Conservation (phyloP, 2,113 vertebrate genomes). For the Caranx ignobilis region DNA sequence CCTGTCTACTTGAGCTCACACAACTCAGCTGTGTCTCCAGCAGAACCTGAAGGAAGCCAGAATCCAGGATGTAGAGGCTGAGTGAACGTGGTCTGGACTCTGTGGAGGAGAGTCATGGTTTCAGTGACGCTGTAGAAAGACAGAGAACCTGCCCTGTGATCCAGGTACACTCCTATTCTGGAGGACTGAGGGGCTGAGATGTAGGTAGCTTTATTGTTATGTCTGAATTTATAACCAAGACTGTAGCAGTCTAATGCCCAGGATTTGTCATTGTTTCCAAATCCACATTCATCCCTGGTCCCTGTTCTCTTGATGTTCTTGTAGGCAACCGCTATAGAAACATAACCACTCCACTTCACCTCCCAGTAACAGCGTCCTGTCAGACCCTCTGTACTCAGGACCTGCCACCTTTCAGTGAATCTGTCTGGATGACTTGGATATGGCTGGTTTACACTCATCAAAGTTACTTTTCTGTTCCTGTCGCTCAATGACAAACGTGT, state of each 20-base stretch:
- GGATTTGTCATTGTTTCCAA: not conserved
- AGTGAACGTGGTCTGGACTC: constrained; percentile 33
- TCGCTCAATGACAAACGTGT: rapidly evolving
- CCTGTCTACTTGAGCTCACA: constrained; percentile 3
- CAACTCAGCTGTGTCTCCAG: not conserved
- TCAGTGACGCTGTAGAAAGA: too few species aligned
- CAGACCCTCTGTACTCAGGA: constrained; percentile 24
- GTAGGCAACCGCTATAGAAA: not conserved
- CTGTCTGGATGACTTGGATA: not conserved
- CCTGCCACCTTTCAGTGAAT: not conserved
- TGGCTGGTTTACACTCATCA: rapidly evolving
- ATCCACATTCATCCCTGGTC: rapidly evolving
- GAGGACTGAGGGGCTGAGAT: constrained; percentile 17
- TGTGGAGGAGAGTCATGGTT: constrained; percentile 28
- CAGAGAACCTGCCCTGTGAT: constrained; percentile 5
- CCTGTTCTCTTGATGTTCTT: constrained; percentile 27
- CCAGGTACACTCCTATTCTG: not conserved
- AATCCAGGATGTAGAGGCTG: constrained; percentile 35
- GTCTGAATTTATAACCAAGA: not conserved
- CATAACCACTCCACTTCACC: not conserved
- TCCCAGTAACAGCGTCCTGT: constrained; percentile 37
- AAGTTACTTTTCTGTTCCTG: not conserved
- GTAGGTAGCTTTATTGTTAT: rapidly evolving
- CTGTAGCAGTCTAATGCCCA: rapidly evolving
- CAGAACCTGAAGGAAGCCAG: rapidly evolving